phyloP scores from a whole-genome alignment of 2,113 vertebrate genomes.

The Prietella phreatophila region DNA sequence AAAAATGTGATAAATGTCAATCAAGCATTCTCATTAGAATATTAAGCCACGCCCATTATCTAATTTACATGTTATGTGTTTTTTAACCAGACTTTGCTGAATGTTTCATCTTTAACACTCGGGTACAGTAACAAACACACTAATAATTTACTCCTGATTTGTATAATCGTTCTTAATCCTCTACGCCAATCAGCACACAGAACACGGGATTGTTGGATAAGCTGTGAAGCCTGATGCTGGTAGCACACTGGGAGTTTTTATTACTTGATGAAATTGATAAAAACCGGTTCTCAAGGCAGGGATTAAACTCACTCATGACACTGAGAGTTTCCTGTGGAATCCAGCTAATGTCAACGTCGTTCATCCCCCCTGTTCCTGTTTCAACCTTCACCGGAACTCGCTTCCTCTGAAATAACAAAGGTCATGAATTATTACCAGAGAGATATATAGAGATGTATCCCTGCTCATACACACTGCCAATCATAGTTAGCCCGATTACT shows the following conservation, averaged over 20 bases:
- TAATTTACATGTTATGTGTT: not conserved
- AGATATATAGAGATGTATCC: not conserved
- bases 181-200: not conserved
- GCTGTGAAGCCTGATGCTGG: not conserved
- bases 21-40: not conserved
- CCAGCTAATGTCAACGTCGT: constrained; percentile 78
- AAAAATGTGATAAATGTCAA: not conserved
- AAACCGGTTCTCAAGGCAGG: not conserved
- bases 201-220: not conserved
- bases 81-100: not conserved
- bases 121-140: not conserved
- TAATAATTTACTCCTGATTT: not conserved
- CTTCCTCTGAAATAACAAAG: constrained; percentile 65
- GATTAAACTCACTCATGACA: constrained; percentile 69
- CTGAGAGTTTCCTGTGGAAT: constrained; percentile 78
- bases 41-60: not conserved
- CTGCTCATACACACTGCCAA: not conserved
- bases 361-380: constrained; percentile 69
- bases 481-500: not conserved
- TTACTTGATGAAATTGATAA: not conserved
- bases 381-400: constrained; percentile 71
- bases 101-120: not conserved
- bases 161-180: not conserved
- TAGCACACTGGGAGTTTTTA: not conserved
- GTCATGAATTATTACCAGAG: not conserved